These are phyloP conservation scores for Brenthis ino DNA, from an alignment of 2,888 invertebrate species.

Conservation along the genomic window DNA sequence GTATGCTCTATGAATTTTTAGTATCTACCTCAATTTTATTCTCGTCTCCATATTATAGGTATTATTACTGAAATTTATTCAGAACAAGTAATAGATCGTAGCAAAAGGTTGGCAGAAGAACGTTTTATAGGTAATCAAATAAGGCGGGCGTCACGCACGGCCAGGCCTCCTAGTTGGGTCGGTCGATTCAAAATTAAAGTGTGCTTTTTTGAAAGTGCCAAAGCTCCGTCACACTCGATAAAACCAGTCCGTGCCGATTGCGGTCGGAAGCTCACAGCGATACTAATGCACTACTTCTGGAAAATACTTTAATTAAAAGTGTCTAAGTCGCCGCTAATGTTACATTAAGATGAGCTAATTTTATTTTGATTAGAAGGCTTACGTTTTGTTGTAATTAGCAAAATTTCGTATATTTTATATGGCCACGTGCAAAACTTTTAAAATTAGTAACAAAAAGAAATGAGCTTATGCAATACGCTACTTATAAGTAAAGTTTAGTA, in stretches of 20 bases:
- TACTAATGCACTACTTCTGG: constrained; percentile 8
- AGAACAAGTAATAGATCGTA: constrained; percentile 32
- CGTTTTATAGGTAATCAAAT: constrained; percentile 77
- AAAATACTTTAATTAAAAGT: constrained; percentile 8
- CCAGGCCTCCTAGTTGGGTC: constrained; percentile 47
- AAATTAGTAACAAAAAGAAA: too few relatives aligned
- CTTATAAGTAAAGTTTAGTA: too few relatives aligned
- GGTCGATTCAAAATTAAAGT: constrained; percentile 72
- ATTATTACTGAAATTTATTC: constrained; percentile 20
- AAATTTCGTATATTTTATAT: too few relatives aligned
- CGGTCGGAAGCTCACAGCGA: constrained; percentile 39
- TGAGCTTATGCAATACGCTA: too few relatives aligned
- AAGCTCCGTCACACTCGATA: constrained; percentile 75
- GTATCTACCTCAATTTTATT: too few relatives aligned
- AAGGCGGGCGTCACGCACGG: constrained; percentile 73
- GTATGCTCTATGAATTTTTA: too few relatives aligned
- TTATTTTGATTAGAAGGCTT: too few relatives aligned
- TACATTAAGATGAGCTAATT: too few relatives aligned
- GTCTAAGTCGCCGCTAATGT: too few relatives aligned
- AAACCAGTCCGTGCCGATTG: constrained; percentile 77
- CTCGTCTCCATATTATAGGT: too few relatives aligned
- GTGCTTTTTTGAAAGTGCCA: constrained; percentile 74
- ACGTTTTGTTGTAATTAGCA: too few relatives aligned
- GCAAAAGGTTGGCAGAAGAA: constrained; percentile 26
- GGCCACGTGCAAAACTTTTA: too few relatives aligned